A percentile compares a stretch with the other conserved stretches of the same genome.
phyloP scores from a whole-genome alignment of 2,113 vertebrate genomes.

The Eptesicus fuscus region DNA sequence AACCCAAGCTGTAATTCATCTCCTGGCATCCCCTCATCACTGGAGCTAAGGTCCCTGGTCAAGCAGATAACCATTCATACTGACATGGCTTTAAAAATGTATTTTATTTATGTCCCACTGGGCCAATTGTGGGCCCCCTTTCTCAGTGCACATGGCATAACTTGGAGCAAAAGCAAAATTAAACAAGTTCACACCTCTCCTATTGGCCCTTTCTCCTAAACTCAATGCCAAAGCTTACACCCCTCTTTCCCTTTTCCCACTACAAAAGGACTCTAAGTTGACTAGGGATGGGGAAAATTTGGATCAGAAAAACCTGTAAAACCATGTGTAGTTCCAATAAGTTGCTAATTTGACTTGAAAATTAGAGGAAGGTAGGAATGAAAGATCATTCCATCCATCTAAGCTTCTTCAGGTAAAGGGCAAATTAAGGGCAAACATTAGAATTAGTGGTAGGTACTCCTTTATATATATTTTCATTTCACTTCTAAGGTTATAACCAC shows the following conservation, averaged over 20 bases:
- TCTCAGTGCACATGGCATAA: not conserved
- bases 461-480: not conserved
- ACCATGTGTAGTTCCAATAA: not conserved
- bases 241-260: not conserved
- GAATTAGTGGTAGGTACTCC: not conserved
- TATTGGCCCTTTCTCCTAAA: not conserved
- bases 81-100: not conserved
- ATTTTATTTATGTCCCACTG: not conserved
- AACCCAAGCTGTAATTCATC: not conserved
- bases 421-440: not conserved
- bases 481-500: not conserved
- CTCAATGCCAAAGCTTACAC: not conserved
- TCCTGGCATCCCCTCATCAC: not conserved
- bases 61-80: not conserved
- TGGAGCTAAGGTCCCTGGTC: not conserved
- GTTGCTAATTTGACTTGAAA: constrained; percentile 33
- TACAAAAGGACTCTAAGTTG: not conserved
- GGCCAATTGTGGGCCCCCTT: not conserved
- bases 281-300: not conserved
- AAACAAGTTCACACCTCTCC: not conserved
- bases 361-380: not conserved
- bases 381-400: not conserved
- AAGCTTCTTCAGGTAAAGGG: not conserved
- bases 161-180: constrained; percentile 34
- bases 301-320: not conserved